Evolutionary conservation across 37 sponge, comb jelly and placozoan genomes (phyloP), one percentile per base, ranked within the genome.

Genomic region (Amphimedon queenslandica): DNA sequence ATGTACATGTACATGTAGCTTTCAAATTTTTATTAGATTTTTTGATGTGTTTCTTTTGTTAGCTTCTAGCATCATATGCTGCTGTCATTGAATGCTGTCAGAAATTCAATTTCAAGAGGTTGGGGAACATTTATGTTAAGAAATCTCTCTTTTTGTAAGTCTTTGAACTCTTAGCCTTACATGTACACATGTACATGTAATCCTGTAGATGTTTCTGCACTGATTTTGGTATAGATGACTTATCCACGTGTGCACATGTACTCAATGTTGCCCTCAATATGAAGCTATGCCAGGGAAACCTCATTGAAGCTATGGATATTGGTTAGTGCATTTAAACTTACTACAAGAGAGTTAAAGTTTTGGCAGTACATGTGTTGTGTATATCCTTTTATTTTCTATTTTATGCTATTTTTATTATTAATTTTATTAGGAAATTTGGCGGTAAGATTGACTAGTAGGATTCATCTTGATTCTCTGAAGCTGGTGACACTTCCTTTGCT

Each of bases 11-110:
- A 64, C 30, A 4, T 53, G 58, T 10, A 57, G 57, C 23, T 65
- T n/a, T n/a, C n/a, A n/a, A n/a, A n/a, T n/a, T n/a, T n/a, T n/a
- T n/a, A n/a, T n/a, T n/a, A n/a, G n/a, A n/a, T n/a, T n/a, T 16
- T 79, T 37, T 61, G 37, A 20, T 67, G 5, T 57, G n/a, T n/a
- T n/a, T n/a, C 5, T 6, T 20, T 23, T 32, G 64, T n/a, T 64
- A 87, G 88, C 71, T 92, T 40, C 35, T 92, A 66, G 89, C 87
- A 27, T 84, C 93, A 0, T 92, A 92, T 76, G 70, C 89, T 40
- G 75, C 78, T 6, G 76, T 88, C 79, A 76, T 92, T 34, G 85
- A 84, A 55, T 88, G 93, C 55, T 88, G 88, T 58, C 85, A 88
- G 66, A 61, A 67, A 39, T 84, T 84, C 32, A 58, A 75, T 13